These are phyloP conservation scores for Mallotus villosus DNA, from an alignment of 2,797 vertebrate genomes.

Conservation along the genomic window DNA sequence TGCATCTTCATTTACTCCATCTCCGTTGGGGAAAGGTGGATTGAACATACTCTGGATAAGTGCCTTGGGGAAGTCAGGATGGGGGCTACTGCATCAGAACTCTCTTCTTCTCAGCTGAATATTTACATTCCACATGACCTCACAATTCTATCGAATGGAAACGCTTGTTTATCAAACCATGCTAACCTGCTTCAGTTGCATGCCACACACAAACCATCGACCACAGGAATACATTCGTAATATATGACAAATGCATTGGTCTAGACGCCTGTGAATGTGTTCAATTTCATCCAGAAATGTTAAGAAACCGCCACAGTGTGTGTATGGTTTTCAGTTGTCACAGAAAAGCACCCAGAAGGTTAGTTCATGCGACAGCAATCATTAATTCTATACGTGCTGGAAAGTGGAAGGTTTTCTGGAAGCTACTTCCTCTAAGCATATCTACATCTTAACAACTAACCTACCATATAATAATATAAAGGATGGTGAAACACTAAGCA, in stretches of 20 bases:
- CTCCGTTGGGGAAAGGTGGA: slow-evolving; percentile 4
- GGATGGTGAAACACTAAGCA: too few relatives aligned
- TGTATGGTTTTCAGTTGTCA: not conserved
- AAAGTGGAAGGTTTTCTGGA: not conserved
- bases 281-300: too few relatives aligned
- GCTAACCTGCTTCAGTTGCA: too few relatives aligned
- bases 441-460: not conserved
- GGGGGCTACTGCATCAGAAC: not conserved
- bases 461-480: not conserved
- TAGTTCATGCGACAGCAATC: slow-evolving; percentile 13
- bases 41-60: not conserved
- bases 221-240: too few relatives aligned
- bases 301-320: not conserved
- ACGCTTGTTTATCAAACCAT: too few relatives aligned
- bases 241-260: too few relatives aligned
- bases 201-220: too few relatives aligned
- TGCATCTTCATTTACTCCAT: slow-evolving; percentile 8
- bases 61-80: not conserved
- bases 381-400: slow-evolving; percentile 2
- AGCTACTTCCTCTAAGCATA: not conserved
- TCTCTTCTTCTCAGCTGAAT: not conserved
- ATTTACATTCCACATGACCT: not conserved
- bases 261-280: too few relatives aligned
- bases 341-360: not conserved
- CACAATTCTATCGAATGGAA: not conserved